Base-by-base conservation (phyloP, 92 coral and sea anemone genomes). In the Plumapathes pennacea region DNA sequence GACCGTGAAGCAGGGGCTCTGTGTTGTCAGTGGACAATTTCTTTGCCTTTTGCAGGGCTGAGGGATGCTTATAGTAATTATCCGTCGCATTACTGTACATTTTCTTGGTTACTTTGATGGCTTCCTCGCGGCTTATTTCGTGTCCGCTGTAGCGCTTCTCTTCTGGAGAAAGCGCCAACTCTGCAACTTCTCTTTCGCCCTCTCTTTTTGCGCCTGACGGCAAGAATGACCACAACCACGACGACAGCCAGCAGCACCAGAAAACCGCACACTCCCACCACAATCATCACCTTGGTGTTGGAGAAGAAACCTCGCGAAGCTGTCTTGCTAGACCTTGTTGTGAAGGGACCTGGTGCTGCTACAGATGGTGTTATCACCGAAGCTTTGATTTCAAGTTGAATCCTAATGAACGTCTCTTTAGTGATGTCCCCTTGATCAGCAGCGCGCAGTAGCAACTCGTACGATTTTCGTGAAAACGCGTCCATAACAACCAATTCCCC, bases 1-100 rank as follows among this genome's bases (percentile, higher is more conserved):
- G 67, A 70, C 68, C 74, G 43, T 76, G 29, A 2, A 76, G 85
- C 11, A 79, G 52, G 8, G 84, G 80, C 41, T 50, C 59, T 15
- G 84, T 80, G 11, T 74, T 71, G 30, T 69, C 71, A 21, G 69
- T 54, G 10, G 60, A 67, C n/a, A 69, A 47, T 21, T 57, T 58
- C 28, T 41, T 50, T 9, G 34, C n/a, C 0, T 57, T 31, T 12
- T n/a, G 50, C 3, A 52, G 52, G 3, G 53, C 22, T n/a, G n/a
- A n/a, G n/a, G n/a, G n/a, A n/a, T n/a, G n/a, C n/a, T n/a, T n/a
- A n/a, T n/a, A n/a, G n/a, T n/a, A n/a, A n/a, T n/a, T n/a, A n/a
- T n/a, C n/a, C 0, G 96, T 88, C 0, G 96, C 96, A 21, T 88
- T 83, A 12, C 74, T 80, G 62, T 83, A 88, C 96, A 88, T 88